phyloP scores from a whole-genome alignment of 2,888 invertebrate species.

The Drosophila anomalata region DNA sequence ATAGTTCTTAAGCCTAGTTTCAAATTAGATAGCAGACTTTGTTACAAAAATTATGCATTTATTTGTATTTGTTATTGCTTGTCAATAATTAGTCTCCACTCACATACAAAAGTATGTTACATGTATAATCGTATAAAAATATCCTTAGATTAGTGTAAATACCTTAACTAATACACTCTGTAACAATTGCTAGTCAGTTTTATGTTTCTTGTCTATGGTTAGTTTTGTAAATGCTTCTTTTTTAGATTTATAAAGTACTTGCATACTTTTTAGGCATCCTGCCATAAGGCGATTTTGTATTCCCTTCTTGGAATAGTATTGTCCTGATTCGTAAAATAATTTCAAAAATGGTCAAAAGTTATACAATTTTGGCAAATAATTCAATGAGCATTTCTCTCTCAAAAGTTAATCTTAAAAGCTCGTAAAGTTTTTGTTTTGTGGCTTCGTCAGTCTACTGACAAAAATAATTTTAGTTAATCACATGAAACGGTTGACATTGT shows the following conservation, averaged over 20 bases:
- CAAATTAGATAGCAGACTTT: not conserved
- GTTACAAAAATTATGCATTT: conserved; percentile 22
- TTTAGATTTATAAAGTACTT: conserved; percentile 38
- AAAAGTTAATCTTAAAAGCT: conserved; percentile 18
- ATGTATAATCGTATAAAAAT: conserved; percentile 39
- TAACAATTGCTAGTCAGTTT: conserved; percentile 59
- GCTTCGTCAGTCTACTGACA: conserved; percentile 5
- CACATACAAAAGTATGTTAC: conserved; percentile 21
- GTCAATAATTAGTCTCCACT: conserved; percentile 37
- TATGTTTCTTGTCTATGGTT: not conserved
- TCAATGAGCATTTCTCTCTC: conserved; percentile 24
- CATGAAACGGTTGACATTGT: conserved; percentile 22
- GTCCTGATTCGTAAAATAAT: conserved; percentile 17
- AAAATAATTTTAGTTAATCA: conserved; percentile 49
- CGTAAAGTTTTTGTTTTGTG: conserved; percentile 9
- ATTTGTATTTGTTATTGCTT: conserved; percentile 37
- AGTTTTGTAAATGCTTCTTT: conserved; percentile 26
- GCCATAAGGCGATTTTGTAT: conserved; percentile 24
- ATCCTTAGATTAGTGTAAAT: conserved; percentile 56
- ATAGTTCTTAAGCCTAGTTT: conserved; percentile 18
- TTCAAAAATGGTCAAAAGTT: not conserved
- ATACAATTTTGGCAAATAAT: conserved; percentile 15
- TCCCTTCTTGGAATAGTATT: conserved; percentile 23
- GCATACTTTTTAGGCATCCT: conserved; percentile 42
- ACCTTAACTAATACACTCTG: conserved; percentile 48